phyloP scores from a whole-genome alignment of 30 jellyfish, hydroid and myxozoan species.

The Hydractinia echinata region DNA sequence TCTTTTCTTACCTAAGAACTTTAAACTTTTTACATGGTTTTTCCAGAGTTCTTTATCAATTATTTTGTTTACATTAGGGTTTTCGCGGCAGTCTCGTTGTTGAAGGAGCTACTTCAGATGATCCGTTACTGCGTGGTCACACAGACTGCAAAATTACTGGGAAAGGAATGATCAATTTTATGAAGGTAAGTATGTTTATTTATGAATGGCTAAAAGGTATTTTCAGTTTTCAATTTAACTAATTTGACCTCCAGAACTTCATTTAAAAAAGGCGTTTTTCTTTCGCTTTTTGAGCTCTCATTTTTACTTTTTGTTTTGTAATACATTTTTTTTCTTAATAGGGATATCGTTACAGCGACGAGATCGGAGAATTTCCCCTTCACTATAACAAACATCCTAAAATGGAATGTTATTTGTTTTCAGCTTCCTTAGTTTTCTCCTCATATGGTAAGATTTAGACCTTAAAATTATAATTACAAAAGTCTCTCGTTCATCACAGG shows the following conservation, averaged over 20 bases:
- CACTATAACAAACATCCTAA: no score
- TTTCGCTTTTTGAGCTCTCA: neutral
- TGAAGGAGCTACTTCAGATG: conserved; percentile 25
- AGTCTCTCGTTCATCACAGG: no score
- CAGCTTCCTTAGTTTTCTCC: no score
- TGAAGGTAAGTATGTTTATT: neutral
- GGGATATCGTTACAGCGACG: neutral
- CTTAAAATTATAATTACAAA: no score
- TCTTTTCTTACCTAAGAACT: no score
- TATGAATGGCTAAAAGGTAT: neutral
- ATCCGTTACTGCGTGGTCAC: conserved; percentile 10
- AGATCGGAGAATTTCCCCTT: neutral
- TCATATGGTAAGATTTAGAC: no score
- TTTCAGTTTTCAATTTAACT: neutral
- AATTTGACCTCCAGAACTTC: neutral
- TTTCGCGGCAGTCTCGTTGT: conserved; percentile 32
- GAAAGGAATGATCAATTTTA: conserved; percentile 11
- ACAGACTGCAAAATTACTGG: conserved; percentile 5
- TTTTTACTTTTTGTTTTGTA: neutral
- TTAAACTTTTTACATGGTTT: no score
- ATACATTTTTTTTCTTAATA: neutral
- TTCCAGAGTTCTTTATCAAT: neutral
- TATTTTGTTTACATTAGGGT: conserved; percentile 15
- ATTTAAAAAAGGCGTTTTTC: neutral
- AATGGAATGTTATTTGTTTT: no score